These are phyloP conservation scores for Sakesphorus luctuosus DNA, from an alignment of 2,113 vertebrate genomes.

Conservation along the genomic window DNA sequence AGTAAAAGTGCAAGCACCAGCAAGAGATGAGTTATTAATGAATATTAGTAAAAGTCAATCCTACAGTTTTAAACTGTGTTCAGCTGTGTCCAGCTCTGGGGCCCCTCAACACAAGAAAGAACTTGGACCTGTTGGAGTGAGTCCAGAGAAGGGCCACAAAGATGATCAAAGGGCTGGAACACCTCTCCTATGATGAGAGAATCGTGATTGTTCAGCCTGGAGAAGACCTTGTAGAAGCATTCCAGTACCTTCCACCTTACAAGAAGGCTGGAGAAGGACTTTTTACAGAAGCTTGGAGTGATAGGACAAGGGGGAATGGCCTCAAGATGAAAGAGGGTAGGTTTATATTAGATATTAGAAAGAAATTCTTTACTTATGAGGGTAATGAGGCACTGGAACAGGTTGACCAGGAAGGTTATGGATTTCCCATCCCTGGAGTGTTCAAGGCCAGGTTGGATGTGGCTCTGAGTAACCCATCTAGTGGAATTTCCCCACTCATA, in stretches of 20 bases:
- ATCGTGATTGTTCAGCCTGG: background rate
- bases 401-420: background rate
- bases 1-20: background rate
- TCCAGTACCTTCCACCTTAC: background rate
- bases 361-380: background rate
- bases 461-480: background rate
- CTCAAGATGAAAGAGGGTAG: background rate
- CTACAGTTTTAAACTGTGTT: background rate
- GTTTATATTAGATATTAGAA: background rate
- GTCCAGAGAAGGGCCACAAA: background rate
- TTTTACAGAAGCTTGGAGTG: background rate
- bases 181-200: background rate
- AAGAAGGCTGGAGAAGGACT: background rate
- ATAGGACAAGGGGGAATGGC: background rate
- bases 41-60: background rate
- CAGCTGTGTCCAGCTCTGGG: background rate
- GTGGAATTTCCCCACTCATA: background rate
- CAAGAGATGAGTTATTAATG: background rate
- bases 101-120: background rate
- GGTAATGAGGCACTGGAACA: background rate
- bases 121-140: background rate
- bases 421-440: background rate
- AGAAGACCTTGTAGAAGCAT: background rate
- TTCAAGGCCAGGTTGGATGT: background rate
- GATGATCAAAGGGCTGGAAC: background rate